phyloP scores from a whole-genome alignment of 2,113 vertebrate species.

The Micronycteris hirsuta region DNA sequence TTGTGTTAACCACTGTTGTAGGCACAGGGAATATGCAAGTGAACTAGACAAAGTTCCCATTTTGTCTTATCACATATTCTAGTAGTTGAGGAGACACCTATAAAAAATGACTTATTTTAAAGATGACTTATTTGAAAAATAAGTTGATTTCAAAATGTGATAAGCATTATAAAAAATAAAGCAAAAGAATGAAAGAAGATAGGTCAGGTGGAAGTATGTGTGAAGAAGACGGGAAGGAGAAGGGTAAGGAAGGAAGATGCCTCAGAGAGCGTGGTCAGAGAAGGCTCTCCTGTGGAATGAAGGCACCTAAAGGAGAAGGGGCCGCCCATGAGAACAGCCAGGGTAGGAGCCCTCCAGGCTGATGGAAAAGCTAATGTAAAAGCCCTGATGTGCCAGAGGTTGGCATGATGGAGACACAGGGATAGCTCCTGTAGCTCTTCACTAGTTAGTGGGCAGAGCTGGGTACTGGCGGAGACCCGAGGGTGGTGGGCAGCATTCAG shows the following conservation, averaged over 20 bases:
- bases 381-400: fast-evolving
- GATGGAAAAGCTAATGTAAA: not conserved
- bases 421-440: not conserved
- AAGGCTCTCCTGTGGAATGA: not conserved
- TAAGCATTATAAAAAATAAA: not conserved
- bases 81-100: not conserved
- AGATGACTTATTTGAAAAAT: not conserved
- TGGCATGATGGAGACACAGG: fast-evolving
- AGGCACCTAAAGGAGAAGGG: not conserved
- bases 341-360: not conserved
- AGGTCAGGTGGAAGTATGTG: too few species aligned
- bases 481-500: not conserved
- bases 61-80: not conserved
- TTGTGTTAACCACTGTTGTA: not conserved
- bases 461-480: not conserved
- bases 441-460: not conserved
- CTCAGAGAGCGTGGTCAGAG: too few species aligned
- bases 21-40: not conserved
- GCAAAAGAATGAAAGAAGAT: not conserved
- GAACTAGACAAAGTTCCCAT: not conserved
- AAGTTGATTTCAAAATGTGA: not conserved
- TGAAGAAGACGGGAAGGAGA: not conserved
- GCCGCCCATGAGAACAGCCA: fast-evolving
- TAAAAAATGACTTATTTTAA: not conserved
- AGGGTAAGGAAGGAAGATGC: not conserved